These are phyloP conservation scores for Chunga burmeisteri DNA, from an alignment of 2,113 vertebrate genomes.

Conservation along the genomic window DNA sequence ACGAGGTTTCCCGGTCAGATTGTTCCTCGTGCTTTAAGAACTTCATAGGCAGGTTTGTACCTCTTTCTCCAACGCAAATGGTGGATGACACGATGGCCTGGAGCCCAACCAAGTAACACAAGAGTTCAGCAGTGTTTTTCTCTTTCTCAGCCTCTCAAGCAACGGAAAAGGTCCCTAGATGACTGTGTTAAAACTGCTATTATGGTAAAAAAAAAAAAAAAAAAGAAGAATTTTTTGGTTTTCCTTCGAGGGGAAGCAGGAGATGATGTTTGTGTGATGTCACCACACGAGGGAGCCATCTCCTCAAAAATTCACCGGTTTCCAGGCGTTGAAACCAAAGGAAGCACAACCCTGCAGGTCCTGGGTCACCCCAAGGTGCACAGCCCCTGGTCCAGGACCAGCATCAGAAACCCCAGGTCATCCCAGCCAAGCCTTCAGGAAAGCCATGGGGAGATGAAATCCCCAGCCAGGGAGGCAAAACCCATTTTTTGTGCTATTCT, in stretches of 20 bases:
- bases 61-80: not conserved
- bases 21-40: not conserved
- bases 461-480: accelerated
- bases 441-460: not conserved
- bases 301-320: slow-evolving; percentile 43
- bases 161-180: not conserved
- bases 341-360: accelerated
- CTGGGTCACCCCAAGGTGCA: not conserved
- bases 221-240: accelerated
- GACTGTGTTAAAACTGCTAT: not conserved
- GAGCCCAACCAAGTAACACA: not conserved
- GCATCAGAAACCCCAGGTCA: not conserved
- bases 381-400: not conserved
- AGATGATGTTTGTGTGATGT: not conserved
- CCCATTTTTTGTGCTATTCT: accelerated
- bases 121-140: not conserved
- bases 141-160: not conserved
- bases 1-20: not conserved
- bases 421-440: not conserved
- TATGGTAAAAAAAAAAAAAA: not conserved
- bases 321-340: accelerated
- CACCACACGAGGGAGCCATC: slow-evolving; percentile 76
- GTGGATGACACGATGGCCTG: not conserved
- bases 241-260: not conserved
- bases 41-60: not conserved